Base-by-base conservation (phyloP, 2,113 vertebrate species). In the Paedocypris sp. region DNA sequence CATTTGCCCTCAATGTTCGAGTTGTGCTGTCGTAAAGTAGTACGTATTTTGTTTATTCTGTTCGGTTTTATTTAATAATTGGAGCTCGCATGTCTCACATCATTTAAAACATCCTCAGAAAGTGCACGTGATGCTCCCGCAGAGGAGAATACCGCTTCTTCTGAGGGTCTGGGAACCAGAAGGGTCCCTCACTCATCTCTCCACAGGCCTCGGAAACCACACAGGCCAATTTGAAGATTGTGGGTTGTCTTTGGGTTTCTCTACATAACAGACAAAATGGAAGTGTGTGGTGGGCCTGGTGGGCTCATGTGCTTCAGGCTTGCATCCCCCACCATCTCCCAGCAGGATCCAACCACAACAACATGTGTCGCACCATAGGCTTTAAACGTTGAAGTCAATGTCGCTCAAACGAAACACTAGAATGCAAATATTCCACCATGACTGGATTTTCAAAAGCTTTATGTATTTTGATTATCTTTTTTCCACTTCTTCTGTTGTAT, bases 211-310 rank as follows among this genome's bases (percentile, higher is more conserved):
- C 50, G 19, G 58, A 8, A 10, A 4, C n/a, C 62, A 39, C 28
- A 25, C 18, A 13, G 18, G 25, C 15, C 31, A 2, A 54, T 48
- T 49, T 48, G 13, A 38, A 53, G 26, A 51, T 54, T 48, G 57
- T 12, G 8, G 50, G 23, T 29, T n/a, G n/a, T 46, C 66, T 65
- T 47, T 12, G 5, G 4, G 54, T 23, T 31, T 54, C 65, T 61
- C 38, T 28, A 49, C n/a, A n/a, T 53, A 57, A 36, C 19, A 3
- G 35, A 68, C 52, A 45, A 26, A 16, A 32, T 43, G 18, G 2
- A 41, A 19, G 10, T 16, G 9, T n/a, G n/a, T n/a, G n/a, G n/a
- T n/a, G n/a, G n/a, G n/a, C n/a, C 48, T 33, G 16, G 6, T 42
- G 54, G 26, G 38, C 6, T 31, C 43, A 32, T 43, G 32, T 58